These are phyloP conservation scores for Paradisaea rubra DNA, from an alignment of 2,113 vertebrate species.

Conservation along the genomic window DNA sequence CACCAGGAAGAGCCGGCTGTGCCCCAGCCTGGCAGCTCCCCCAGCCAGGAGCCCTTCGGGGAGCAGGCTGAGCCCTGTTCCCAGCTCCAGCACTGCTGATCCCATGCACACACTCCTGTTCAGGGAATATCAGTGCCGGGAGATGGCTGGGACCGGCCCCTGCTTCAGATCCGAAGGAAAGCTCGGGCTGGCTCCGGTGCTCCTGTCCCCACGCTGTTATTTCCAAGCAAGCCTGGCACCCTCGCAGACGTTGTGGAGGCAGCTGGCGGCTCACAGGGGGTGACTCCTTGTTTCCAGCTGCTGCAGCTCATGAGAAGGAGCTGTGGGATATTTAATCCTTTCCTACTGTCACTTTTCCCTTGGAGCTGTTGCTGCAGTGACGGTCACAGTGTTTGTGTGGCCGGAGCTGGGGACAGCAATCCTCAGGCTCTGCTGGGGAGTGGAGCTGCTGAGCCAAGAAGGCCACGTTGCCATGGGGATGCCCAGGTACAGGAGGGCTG, in stretches of 20 bases:
- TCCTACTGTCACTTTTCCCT: neutral
- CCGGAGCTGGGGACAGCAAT: neutral
- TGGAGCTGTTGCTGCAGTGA: neutral
- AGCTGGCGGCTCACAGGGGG: neutral
- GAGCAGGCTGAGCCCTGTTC: neutral
- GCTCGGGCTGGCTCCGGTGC: neutral
- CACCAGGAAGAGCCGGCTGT: neutral
- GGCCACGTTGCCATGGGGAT: fast-evolving
- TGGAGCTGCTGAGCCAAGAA: neutral
- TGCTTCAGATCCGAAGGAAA: neutral
- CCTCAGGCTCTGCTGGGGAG: neutral
- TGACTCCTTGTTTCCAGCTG: neutral
- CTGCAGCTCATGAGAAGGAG: neutral
- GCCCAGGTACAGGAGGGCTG: neutral
- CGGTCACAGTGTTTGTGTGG: neutral
- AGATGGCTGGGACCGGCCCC: fast-evolving
- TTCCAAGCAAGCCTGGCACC: neutral
- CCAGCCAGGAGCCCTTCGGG: neutral
- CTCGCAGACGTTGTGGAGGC: neutral
- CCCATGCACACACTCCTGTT: fast-evolving
- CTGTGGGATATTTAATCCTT: neutral
- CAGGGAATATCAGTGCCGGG: neutral
- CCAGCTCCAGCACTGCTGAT: neutral
- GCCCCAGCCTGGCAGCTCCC: neutral
- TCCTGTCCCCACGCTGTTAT: neutral